Evolutionary conservation across 2,113 vertebrate genomes (phyloP), one percentile per base, ranked within the genome.

Genomic region (Thinocorus orbignyianus): DNA sequence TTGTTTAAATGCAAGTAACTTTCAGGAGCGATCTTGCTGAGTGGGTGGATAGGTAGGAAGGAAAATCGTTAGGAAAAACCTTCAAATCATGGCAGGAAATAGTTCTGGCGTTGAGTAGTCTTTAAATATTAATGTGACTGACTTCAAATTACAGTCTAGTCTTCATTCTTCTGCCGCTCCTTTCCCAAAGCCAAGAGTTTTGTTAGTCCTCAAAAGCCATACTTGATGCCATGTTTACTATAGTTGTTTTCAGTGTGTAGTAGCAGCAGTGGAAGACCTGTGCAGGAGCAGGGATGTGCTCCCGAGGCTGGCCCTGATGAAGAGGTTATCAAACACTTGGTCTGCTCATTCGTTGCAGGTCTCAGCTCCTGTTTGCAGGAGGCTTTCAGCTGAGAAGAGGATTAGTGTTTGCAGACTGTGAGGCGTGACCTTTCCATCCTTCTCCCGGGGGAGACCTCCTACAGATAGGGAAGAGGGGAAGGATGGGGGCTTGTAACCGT

Each of bases 21-120:
- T 90, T 49, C 26, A 52, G 62, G 31, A 90, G 71, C 73, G 41
- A 17, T 86, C 54, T 92, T 88, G 74, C 90, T 92, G 95, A 93
- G 92, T 90, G 82, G 79, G 92, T 88, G 92, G 87, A 66, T 91
- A 91, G 81, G 87, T 95, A 89, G 89, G 85, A 92, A 88, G 80
- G 68, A 82, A 81, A 89, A 90, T 93, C 14, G 5, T 93, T 90
- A 73, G 22, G 46, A 83, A 71, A 35, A 77, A 77, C 10, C 51
- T 72, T 95, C 35, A 55, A 78, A 48, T 86, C 1, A 7, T 71
- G 86, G 88, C 88, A 92, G 93, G 88, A 90, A 93, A 64, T 86
- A 30, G 68, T 73, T 76, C 77, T 78, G 41, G 35, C 7, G 4
- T 74, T n/a, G 74, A 92, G 54, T 23, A 77, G 23, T 46, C 74